Percentiles rank a stretch among this genome's conserved stretches.
phyloP scores from a whole-genome alignment of 1,140 invertebrate genomes.

The Drosophila asahinai region DNA sequence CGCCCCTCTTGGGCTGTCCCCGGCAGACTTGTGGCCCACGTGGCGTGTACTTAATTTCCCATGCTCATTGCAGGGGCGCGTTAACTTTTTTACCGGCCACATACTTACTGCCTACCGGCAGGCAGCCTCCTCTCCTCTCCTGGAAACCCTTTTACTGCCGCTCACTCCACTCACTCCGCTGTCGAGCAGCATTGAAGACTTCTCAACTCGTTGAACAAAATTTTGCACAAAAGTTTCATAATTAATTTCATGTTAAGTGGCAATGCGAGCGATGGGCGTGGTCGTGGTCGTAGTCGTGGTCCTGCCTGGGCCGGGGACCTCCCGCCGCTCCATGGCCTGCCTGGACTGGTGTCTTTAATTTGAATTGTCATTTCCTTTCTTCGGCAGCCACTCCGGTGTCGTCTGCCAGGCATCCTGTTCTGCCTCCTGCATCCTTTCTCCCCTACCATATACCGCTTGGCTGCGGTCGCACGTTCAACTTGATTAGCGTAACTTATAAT shows the following conservation, averaged over 20 bases:
- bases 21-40: constrained; percentile 73
- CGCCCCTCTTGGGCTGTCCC: constrained; percentile 43
- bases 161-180: constrained; percentile 15
- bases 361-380: constrained; percentile 83
- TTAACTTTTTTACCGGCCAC: constrained; percentile 65
- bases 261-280: constrained; percentile 64
- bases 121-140: not conserved
- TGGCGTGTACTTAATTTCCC: constrained; percentile 79
- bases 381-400: constrained; percentile 38
- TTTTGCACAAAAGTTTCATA: constrained; percentile 83
- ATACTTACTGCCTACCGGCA: constrained; percentile 31
- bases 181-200: constrained; percentile 60
- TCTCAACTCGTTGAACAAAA: constrained; percentile 81
- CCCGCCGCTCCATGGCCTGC: constrained; percentile 6
- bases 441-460: not conserved
- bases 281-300: constrained; percentile 43
- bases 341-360: constrained; percentile 73
- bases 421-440: constrained; percentile 2
- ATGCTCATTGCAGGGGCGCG: constrained; percentile 65
- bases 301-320: constrained; percentile 6
- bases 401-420: constrained; percentile 63
- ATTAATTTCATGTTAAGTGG: constrained; percentile 84
- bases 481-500: constrained; percentile 83
- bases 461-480: constrained; percentile 70
- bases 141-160: constrained; percentile 14